phyloP scores from a whole-genome alignment of 1,140 invertebrate genomes.

The Rhopalosiphum maidis region DNA sequence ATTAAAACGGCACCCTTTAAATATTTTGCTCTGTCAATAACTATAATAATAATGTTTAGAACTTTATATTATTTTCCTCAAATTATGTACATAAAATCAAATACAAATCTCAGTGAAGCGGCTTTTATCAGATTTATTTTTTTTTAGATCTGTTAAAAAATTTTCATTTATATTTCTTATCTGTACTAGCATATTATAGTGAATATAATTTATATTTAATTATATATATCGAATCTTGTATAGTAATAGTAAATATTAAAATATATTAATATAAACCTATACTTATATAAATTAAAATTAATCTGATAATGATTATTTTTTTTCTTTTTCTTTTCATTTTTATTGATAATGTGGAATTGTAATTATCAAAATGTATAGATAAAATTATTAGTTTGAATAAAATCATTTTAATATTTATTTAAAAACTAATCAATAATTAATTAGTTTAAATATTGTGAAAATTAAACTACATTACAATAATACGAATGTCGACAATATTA shows the following conservation, averaged over 20 bases:
- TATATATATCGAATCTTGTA: background rate
- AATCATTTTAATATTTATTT: background rate
- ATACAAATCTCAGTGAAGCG: background rate
- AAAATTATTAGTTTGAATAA: background rate
- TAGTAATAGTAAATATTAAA: background rate
- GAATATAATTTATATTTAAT: background rate
- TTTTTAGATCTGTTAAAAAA: background rate
- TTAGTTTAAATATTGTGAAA: background rate
- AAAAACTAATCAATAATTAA: background rate
- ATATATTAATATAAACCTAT: background rate
- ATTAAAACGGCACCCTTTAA: background rate
- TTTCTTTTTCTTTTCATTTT: background rate
- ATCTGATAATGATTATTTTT: background rate
- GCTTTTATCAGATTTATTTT: background rate
- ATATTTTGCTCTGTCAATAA: background rate
- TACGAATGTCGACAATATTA: background rate
- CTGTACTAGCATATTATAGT: background rate
- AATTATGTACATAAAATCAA: background rate
- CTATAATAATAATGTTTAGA: background rate
- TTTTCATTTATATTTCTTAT: too few relatives aligned
- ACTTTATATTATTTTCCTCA: background rate
- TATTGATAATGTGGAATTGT: background rate
- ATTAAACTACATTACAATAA: background rate
- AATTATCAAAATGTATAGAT: background rate
- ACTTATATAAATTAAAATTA: background rate